phyloP scores from a whole-genome alignment of 2,888 invertebrate species.

The Tinea trinotella region DNA sequence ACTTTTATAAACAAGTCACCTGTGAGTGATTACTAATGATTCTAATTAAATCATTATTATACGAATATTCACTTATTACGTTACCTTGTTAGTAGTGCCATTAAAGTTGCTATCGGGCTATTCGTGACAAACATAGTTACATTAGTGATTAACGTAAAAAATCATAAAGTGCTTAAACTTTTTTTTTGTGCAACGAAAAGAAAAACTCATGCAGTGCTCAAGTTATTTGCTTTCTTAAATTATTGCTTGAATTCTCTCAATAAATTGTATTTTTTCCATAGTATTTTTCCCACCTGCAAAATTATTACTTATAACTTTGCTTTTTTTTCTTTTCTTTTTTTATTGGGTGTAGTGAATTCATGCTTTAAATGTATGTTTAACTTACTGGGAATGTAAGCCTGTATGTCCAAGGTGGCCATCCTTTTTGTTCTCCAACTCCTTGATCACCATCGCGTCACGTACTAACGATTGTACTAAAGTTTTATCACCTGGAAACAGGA shows the following conservation, averaged over 20 bases:
- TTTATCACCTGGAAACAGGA: conserved; percentile 87
- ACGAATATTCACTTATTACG: conserved; percentile 45
- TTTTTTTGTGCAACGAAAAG: conserved; percentile 14
- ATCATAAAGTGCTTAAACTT: conserved; percentile 28
- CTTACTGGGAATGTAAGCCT: conserved; percentile 86
- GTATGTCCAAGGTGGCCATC: conserved; percentile 78
- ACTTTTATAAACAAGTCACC: too few species aligned
- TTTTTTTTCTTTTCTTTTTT: not conserved
- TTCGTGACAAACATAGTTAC: conserved; percentile 78
- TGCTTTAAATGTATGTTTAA: conserved; percentile 30
- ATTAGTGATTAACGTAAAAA: conserved; percentile 47
- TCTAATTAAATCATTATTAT: conserved; percentile 29
- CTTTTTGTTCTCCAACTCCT: conserved; percentile 69
- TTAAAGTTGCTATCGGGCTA: conserved; percentile 97
- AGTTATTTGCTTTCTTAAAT: not conserved
- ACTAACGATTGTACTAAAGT: conserved; percentile 90
- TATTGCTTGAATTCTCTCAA: not conserved
- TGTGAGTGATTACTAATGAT: conserved; percentile 25
- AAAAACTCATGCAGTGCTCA: not conserved
- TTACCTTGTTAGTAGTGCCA: conserved; percentile 96
- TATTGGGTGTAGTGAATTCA: not conserved
- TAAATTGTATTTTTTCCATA: not conserved
- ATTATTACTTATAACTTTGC: not conserved
- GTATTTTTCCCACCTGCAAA: not conserved
- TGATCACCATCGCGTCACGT: conserved; percentile 91